Base-by-base conservation (phyloP, 2,113 vertebrate genomes). In the Oxyruncus cristatus region DNA sequence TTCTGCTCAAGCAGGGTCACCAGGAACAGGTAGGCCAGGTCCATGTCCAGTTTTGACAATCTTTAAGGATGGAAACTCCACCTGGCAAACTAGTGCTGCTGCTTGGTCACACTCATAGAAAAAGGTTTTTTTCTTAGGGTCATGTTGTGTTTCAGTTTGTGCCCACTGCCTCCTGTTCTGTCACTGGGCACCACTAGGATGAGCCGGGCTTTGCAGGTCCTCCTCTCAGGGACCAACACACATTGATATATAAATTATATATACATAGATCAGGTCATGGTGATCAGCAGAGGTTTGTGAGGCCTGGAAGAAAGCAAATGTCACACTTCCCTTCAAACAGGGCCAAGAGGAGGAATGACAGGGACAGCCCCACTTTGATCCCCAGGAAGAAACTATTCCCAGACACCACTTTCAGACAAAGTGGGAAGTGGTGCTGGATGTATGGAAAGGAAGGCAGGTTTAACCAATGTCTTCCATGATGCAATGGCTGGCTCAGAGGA, bases 281-380 rank as follows among this genome's bases (percentile, higher is more conserved):
- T 49, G 39, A 65, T 2, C 0, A 0, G 14, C 42, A 73, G 14
- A 58, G 47, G n/a, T 26, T 28, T 4, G 13, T 47, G 53, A 58
- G 32, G 32, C 59, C 18, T 8, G 14, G 35, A 46, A 85, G 42
- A 82, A 72, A 68, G 21, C 16, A 58, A n/a, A 30, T 15, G 35
- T 30, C 42, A 30, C n/a, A 32, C 35, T 28, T 24, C 30, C 42
- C 26, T 66, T 75, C 50, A 47, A 23, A 70, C n/a, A 37, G 32
- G 52, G 8, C 41, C 42, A 49, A 39, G 49, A 91, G 68, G 9
- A 79, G 14, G 26, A 73, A 50, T 0, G 4, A 39, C 44, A 52
- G 41, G 33, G 21, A 35, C 66, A 78, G 30, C 26, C 46, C 47
- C 41, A 42, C 21, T 59, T 30, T 1, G 3, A 16, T 14, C 52